Evolutionary conservation across 1,140 invertebrate genomes (phyloP).

Genomic region (Brachionus rotundiformis): DNA sequence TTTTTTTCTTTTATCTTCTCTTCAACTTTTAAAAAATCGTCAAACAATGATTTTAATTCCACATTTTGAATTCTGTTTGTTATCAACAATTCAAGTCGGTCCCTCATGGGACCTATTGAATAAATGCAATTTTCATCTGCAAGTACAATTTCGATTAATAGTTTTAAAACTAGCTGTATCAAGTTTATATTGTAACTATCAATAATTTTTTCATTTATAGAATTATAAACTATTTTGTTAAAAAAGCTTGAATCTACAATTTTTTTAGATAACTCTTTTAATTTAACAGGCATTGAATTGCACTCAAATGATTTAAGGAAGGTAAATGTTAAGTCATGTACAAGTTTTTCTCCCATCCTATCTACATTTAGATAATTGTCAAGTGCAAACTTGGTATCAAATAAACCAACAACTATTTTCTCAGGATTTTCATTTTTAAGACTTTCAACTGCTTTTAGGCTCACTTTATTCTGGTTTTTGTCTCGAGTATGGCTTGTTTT

Average conservation of each 20-base stretch:
- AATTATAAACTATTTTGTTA: background rate
- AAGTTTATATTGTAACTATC: background rate
- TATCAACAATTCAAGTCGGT: conserved; percentile 1
- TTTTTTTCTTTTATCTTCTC: background rate
- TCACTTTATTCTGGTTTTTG: background rate
- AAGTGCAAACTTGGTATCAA: background rate
- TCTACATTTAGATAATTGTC: conserved; percentile 23
- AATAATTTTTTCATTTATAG: background rate
- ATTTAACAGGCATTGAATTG: background rate
- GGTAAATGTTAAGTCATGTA: background rate
- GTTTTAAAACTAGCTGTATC: background rate
- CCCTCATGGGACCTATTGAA: background rate
- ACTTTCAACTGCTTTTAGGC: background rate
- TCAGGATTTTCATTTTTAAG: background rate
- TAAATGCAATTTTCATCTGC: background rate
- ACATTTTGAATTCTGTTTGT: background rate
- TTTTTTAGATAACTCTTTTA: background rate
- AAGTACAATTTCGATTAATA: background rate
- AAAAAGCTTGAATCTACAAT: conserved; percentile 6
- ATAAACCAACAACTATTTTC: background rate
- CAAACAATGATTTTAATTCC: background rate
- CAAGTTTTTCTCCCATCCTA: background rate
- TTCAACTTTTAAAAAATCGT: background rate
- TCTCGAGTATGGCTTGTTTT: too few relatives aligned
- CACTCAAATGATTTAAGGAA: conserved; percentile 1